Percentiles rank a stretch among this genome's conserved stretches.
Conservation (phyloP, 2,888 invertebrate genomes). For the Monoplex corrugatus region DNA sequence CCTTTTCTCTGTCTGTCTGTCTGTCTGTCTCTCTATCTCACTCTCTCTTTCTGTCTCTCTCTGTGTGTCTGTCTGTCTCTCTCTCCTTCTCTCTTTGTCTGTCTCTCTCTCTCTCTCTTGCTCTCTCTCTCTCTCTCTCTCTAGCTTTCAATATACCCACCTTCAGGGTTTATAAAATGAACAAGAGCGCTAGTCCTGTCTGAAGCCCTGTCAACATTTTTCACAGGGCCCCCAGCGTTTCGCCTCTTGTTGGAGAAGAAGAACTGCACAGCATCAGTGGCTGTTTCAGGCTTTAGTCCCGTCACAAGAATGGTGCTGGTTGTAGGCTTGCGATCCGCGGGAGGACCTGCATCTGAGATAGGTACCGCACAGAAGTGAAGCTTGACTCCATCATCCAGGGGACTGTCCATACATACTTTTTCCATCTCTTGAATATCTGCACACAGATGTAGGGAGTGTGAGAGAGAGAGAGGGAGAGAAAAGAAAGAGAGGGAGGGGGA, state of each 20-base stretch:
- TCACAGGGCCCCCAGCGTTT: constrained; percentile 31
- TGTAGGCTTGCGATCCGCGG: neutral
- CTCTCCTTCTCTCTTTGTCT: neutral
- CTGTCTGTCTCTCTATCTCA: too few relatives aligned
- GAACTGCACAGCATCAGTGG: neutral
- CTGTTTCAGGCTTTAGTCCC: constrained; percentile 16
- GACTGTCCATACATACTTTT: neutral
- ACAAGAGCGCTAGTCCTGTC: constrained; percentile 37
- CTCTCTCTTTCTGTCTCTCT: too few relatives aligned
- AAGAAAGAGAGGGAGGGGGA: too few relatives aligned
- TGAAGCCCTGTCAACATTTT: neutral
- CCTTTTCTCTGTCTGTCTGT: too few relatives aligned
- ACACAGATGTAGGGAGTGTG: too few relatives aligned
- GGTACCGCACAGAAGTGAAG: neutral
- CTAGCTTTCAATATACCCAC: neutral
- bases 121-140: too few relatives aligned
- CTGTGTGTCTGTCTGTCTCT: too few relatives aligned
- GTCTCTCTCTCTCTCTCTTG: too few relatives aligned
- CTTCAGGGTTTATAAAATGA: constrained; percentile 25
- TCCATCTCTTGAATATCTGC: neutral
- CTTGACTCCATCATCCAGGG: neutral
- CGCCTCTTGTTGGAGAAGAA: constrained; percentile 46
- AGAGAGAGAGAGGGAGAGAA: neutral
- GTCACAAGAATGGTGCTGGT: constrained; percentile 10
- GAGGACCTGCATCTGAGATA: neutral